phyloP scores from a whole-genome alignment of 2,113 vertebrate genomes.

The Pterophyllum scalare region DNA sequence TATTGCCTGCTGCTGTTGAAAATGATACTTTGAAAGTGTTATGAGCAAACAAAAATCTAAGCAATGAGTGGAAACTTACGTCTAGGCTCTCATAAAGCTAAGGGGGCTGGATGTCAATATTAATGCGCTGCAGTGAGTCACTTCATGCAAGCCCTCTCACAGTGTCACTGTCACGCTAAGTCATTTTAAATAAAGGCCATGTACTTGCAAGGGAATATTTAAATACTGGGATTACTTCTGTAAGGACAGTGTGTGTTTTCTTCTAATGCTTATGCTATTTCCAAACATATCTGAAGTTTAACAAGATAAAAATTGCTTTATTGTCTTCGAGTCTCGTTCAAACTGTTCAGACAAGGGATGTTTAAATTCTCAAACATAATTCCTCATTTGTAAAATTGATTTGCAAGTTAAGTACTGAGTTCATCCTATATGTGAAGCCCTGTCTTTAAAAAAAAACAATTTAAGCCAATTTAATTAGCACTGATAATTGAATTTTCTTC shows the following conservation, averaged over 20 bases:
- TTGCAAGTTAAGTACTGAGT: slow-evolving; percentile 4
- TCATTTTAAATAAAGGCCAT: background rate
- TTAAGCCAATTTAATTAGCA: slow-evolving; percentile 41
- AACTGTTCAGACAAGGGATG: background rate
- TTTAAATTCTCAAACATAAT: background rate
- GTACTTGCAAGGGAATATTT: background rate
- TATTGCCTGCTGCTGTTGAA: background rate
- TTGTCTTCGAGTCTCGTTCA: background rate
- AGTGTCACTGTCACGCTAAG: background rate
- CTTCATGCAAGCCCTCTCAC: background rate
- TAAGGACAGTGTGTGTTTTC: background rate
- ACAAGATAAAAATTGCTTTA: background rate
- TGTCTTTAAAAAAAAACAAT: background rate
- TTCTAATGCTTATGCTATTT: background rate
- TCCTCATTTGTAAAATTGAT: background rate
- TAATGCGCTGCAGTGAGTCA: background rate
- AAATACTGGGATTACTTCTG: background rate
- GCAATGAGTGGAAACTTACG: background rate
- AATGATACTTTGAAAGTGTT: background rate
- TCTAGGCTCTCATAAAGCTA: background rate
- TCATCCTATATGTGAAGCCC: background rate
- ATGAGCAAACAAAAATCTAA: background rate
- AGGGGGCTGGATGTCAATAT: fast-evolving
- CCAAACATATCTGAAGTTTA: background rate
- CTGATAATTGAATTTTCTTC: slow-evolving; percentile 40